A percentile compares a stretch with the other conserved stretches of the same genome.
phyloP scores from a whole-genome alignment of 2,113 vertebrate species.

The Craseonycteris thonglongyai region DNA sequence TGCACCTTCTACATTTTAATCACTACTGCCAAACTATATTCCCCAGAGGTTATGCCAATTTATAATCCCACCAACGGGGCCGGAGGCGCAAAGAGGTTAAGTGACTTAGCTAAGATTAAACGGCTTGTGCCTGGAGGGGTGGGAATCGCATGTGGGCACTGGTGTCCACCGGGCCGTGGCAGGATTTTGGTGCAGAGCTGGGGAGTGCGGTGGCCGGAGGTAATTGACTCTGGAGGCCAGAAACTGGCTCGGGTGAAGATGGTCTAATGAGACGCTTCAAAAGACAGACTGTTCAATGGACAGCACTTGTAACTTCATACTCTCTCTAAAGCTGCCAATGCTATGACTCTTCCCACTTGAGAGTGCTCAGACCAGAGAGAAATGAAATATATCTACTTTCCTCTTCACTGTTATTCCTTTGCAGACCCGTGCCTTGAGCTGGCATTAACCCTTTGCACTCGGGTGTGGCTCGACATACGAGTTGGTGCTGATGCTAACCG shows the following conservation, averaged over 20 bases:
- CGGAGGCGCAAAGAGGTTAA: background rate
- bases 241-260: background rate
- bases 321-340: background rate
- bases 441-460: too few relatives aligned
- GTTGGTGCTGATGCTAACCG: too few relatives aligned
- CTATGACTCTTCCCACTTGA: background rate
- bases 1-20: conserved; percentile 6
- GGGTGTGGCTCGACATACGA: too few relatives aligned
- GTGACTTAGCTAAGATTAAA: conserved; percentile 17
- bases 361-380: background rate
- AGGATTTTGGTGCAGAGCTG: background rate
- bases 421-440: background rate
- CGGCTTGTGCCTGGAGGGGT: background rate
- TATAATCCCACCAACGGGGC: conserved; percentile 18
- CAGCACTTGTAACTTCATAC: background rate
- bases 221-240: background rate
- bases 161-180: background rate
- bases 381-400: background rate
- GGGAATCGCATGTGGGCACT: background rate
- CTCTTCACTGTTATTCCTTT: background rate
- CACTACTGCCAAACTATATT: background rate
- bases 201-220: background rate
- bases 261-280: background rate
- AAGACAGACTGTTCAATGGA: background rate
- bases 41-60: conserved; percentile 29